Base-by-base conservation (phyloP, 2,888 invertebrate species). In the Dichetophora obliterata region DNA sequence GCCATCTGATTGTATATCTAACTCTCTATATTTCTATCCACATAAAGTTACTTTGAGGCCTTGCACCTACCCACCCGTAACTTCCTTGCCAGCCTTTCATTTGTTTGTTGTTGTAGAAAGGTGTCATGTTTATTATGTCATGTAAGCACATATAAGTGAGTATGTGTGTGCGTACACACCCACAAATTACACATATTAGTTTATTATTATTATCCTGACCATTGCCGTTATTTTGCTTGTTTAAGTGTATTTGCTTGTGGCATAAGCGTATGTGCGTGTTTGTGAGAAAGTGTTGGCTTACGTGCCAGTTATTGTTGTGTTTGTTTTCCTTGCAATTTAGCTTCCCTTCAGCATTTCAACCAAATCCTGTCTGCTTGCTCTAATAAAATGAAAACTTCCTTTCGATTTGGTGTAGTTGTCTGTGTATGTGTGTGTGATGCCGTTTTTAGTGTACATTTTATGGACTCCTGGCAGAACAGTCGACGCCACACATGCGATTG, bases 351-450 rank as follows among this genome's bases (percentile, higher is more conserved):
- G 11, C n/a, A 54, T 54, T 54, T 57, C 57, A 37, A 31, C 34
- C 37, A 43, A 66, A 37, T 54, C 70, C 34, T 54, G 22, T 3
- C 48, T 14, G 50, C 50, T 19, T 54, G 16, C 34, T 50, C 37
- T 57, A 54, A 71, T 71, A 71, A 71, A 71, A 71, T 71, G 70
- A 57, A 71, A 71, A 71, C 57, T 71, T 54, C 70, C 43, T 27
- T 27, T 59, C 24, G 57, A 27, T 59, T 14, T 27, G 31, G 5
- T 31, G 31, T 31, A 31, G 31, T 31, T 31, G 5, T 31, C 5
- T 31, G 3, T 31, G 31, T 31, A 5, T 31, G 31, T 24, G 24
- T 27, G 22, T 59, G 11, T 19, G 22, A 19, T 27, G 57, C n/a
- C n/a, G n/a, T 59, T 27, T 14, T 59, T 27, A 24, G 24, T 14